phyloP scores from a whole-genome alignment of 2,888 invertebrate genomes.

The Oscheius sp. region DNA sequence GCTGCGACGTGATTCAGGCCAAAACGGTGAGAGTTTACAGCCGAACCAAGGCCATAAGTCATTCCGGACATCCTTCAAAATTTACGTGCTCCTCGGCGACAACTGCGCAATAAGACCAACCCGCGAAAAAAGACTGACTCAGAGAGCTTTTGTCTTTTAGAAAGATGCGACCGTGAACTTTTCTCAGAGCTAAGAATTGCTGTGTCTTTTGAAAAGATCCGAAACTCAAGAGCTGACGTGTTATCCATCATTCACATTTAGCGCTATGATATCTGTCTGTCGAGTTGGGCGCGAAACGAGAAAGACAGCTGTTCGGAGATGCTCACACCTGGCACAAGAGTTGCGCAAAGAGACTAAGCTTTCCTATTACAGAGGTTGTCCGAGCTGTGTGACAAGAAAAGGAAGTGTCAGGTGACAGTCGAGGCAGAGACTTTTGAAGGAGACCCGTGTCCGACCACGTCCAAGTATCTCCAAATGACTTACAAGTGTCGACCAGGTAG shows the following conservation, averaged over 20 bases:
- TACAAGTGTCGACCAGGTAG: slow-evolving; percentile 97
- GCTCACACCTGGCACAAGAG: background rate
- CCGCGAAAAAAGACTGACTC: background rate
- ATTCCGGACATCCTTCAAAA: slow-evolving; percentile 16
- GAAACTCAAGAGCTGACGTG: too few relatives aligned
- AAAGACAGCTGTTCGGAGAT: slow-evolving; percentile 11
- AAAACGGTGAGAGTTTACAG: slow-evolving; percentile 57
- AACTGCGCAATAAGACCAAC: slow-evolving; percentile 31
- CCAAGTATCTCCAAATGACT: slow-evolving; percentile 93
- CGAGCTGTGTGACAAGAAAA: slow-evolving; percentile 91
- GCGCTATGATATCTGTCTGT: slow-evolving; percentile 16
- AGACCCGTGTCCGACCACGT: slow-evolving; percentile 90
- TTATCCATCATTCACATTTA: too few relatives aligned
- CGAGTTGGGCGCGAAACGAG: slow-evolving; percentile 19
- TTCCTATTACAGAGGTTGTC: slow-evolving; percentile 86
- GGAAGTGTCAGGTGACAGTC: slow-evolving; percentile 89
- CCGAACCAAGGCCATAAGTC: slow-evolving; percentile 23
- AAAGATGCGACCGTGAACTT: too few relatives aligned
- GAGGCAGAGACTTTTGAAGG: slow-evolving; percentile 86
- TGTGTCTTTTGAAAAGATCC: too few relatives aligned
- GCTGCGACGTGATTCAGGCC: slow-evolving; percentile 71
- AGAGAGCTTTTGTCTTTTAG: background rate
- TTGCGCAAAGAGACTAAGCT: background rate
- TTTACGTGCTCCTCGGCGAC: slow-evolving; percentile 26
- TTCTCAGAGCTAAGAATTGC: too few relatives aligned